These are phyloP conservation scores for Agriotes lineatus DNA, from an alignment of 2,888 invertebrate genomes.

Conservation along the genomic window DNA sequence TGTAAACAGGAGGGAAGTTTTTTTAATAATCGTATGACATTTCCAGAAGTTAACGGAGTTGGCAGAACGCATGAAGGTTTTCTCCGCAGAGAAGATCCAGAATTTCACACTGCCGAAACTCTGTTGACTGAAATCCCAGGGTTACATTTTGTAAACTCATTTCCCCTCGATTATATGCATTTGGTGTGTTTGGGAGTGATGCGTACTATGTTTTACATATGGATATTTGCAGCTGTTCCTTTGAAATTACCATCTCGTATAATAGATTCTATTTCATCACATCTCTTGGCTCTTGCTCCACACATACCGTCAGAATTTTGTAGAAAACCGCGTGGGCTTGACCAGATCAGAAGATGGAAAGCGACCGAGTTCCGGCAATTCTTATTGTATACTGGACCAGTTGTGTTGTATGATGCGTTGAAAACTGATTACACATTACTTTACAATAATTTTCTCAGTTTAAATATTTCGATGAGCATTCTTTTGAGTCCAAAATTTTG, in stretches of 20 bases:
- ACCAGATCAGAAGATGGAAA: constrained; percentile 15
- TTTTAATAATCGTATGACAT: constrained; percentile 4
- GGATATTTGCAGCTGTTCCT: constrained; percentile 13
- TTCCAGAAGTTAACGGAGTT: constrained; percentile 2
- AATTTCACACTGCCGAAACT: constrained; percentile 6
- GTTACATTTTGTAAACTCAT: constrained; percentile 6
- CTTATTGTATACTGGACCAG: not conserved
- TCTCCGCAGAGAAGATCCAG: not conserved
- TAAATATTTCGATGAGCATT: too few species aligned
- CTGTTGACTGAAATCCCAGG: not conserved
- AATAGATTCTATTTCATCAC: not conserved
- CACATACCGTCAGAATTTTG: not conserved
- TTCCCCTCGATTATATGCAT: constrained; percentile 12
- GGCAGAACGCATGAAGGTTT: constrained; percentile 11
- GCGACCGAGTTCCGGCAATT: not conserved
- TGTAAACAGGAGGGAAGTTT: constrained; percentile 27
- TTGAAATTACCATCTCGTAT: constrained; percentile 3
- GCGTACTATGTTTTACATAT: constrained; percentile 13
- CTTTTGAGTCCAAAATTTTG: too few species aligned
- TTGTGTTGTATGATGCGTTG: not conserved
- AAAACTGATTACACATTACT: not conserved
- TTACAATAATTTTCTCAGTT: not conserved
- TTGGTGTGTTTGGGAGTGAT: constrained; percentile 16
- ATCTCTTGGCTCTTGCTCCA: not conserved
- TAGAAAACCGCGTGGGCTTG: constrained; percentile 1